Evolutionary conservation across 2,797 vertebrate genomes (phyloP), one percentile per base, ranked within the genome.

Genomic region (Melanotaenia boesemani): DNA sequence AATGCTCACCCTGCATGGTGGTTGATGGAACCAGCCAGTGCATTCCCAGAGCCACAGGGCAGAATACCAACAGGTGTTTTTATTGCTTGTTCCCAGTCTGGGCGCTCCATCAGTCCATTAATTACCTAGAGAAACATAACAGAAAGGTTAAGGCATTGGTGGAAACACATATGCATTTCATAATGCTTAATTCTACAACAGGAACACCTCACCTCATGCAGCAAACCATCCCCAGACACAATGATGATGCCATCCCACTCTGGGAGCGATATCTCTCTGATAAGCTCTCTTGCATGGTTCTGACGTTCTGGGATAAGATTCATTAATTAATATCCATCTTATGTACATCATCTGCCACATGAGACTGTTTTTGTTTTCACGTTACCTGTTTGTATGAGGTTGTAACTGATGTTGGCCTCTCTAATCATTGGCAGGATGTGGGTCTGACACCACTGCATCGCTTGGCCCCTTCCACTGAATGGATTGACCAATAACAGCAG

Each of bases 211-310:
- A 97, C 97, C 95, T 98, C 97, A 59, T 96, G 95, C 70, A 98
- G 87, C 22, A 98, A 94, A 60, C 97, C 97, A 5, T 98, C 97
- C 77, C 97, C 97, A 0, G 97, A 98, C 54, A 96, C 76, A 0
- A 96, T 96, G 76, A 98, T 84, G 30, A 98, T 96, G 50, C 96
- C 96, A 0, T 98, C 97, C 97, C 97, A 98, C 87, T 98, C 96
- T 0, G 85, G 83, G 32, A 98, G 91, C 1, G 81, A 90, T 69
- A 98, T 94, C 56, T 95, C 95, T 88, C 95, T 93, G 72, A 98
- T 95, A 65, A 98, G 94, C 82, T 98, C 96, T 64, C 95, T 92
- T 30, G 97, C 97, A 0, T 98, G 97, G 83, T 97, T 97, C 77
- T 94, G 96, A 3, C 95, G 94, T 77, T 98, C 97, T 98, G 78